Evolutionary conservation across 2,888 invertebrate species (phyloP).

Genomic region (Euplagia quadripunctaria): DNA sequence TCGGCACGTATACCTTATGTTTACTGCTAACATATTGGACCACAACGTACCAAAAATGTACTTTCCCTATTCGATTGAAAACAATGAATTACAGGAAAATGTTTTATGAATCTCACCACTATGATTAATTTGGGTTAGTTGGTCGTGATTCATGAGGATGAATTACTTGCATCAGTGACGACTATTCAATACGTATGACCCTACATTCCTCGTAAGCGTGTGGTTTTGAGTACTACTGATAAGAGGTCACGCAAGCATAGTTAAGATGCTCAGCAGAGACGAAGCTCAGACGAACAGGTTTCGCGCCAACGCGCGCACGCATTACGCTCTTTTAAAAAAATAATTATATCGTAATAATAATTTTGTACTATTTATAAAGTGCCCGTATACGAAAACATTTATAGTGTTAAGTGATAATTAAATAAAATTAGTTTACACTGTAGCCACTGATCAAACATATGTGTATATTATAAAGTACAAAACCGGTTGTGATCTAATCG

Average conservation of each 20-base stretch:
- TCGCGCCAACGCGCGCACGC: constrained; percentile 70
- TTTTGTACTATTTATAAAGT: constrained; percentile 22
- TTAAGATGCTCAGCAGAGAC: constrained; percentile 48
- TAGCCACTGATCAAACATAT: constrained; percentile 51
- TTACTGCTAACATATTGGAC: not conserved
- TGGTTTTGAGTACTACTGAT: constrained; percentile 59
- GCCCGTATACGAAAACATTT: constrained; percentile 25
- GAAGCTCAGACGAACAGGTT: constrained; percentile 64
- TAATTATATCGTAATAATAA: constrained; percentile 3
- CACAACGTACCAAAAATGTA: not conserved
- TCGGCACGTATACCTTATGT: not conserved
- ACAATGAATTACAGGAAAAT: constrained; percentile 5
- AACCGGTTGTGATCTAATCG: constrained; percentile 71
- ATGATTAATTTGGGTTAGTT: constrained; percentile 36
- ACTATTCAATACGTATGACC: constrained; percentile 36
- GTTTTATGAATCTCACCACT: constrained; percentile 9
- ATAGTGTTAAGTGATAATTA: constrained; percentile 51
- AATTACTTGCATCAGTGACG: constrained; percentile 34
- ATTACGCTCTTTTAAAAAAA: constrained; percentile 30
- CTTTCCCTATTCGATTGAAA: constrained; percentile 8
- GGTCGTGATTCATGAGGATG: constrained; percentile 47
- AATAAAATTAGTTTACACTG: constrained; percentile 68
- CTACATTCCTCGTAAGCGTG: constrained; percentile 33
- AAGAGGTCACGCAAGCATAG: constrained; percentile 70
- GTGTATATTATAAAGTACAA: constrained; percentile 33